Conservation (phyloP, 2,797 vertebrate species). For the Enteromius radiatus region DNA sequence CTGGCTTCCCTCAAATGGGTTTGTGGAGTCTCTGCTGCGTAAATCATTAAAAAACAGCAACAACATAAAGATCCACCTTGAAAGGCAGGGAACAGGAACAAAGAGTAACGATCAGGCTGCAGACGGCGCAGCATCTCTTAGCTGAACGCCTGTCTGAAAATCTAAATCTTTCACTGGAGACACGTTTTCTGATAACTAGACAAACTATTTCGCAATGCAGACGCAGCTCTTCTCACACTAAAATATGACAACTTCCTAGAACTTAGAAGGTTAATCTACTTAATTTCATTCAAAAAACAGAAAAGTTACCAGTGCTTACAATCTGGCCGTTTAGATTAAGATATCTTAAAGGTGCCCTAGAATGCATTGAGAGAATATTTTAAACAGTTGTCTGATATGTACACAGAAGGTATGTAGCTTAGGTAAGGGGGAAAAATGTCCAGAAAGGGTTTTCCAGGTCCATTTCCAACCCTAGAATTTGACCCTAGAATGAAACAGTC, state of each 20-base stretch:
- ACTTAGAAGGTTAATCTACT: neutral
- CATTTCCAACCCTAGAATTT: too few relatives aligned
- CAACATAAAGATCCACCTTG: constrained; percentile 79
- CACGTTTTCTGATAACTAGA: neutral
- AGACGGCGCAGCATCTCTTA: constrained; percentile 15
- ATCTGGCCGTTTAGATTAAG: neutral
- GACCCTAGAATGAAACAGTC: too few relatives aligned
- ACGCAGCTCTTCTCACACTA: neutral
- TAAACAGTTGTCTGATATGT: too few relatives aligned
- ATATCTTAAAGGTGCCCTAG: too few relatives aligned
- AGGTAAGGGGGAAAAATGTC: too few relatives aligned
- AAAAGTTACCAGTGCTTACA: too few relatives aligned
- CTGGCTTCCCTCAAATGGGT: constrained; percentile 79
- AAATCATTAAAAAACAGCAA: constrained; percentile 76
- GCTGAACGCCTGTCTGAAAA: too few relatives aligned
- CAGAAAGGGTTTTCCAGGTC: too few relatives aligned
- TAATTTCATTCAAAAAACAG: neutral
- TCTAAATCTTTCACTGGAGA: neutral
- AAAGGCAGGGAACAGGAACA: constrained; percentile 64
- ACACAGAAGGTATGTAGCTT: too few relatives aligned
- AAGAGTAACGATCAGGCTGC: constrained; percentile 16
- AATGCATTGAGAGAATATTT: too few relatives aligned
- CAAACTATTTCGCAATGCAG: neutral
- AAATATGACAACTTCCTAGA: neutral
- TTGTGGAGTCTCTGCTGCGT: constrained; percentile 73